Evolutionary conservation across 2,888 invertebrate genomes (phyloP), one percentile per base, ranked within the genome.

Genomic region (Ophion costatus): DNA sequence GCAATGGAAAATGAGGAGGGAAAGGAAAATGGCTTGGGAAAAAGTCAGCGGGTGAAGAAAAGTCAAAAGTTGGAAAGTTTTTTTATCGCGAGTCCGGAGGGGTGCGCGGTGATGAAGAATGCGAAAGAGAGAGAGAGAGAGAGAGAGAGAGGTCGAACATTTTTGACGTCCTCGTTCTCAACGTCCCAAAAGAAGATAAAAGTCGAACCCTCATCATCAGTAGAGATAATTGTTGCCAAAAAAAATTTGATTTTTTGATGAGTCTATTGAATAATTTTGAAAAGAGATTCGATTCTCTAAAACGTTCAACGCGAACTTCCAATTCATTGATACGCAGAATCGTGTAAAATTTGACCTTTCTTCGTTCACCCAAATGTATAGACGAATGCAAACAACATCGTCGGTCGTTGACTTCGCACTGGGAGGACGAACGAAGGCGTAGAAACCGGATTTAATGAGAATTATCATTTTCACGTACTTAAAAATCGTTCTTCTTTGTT

Each of bases 31-130:
- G 17, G 38, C 9, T 45, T 38, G 38, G 38, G 38, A n/a, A 17
- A 17, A 17, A 67, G 10, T 14, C 56, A 56, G 4, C 56, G n/a
- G 42, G 42, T n/a, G 42, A 17, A 42, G 29, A 67, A 69, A 69
- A 14, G 22, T 14, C 22, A 14, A 51, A 14, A 51, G 10, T 42
- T 63, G 69, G 79, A 83, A 83, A 83, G 74, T 79, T 83, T 79
- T 79, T 75, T 61, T 20, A 56, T 64, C 29, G 22, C 9, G 38
- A 67, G 61, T 42, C 80, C 80, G 42, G 66, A 38, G 73, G 57
- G 80, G 63, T 75, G 74, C 17, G 22, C 7, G 17, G 51, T 51
- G 45, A 24, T 45, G 45, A 51, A 14, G 17, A 29, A n/a, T n/a
- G 51, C 11, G 42, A 69, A 51, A 6, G 33, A 42, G 42, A 22